phyloP scores from a whole-genome alignment of 2,113 vertebrate species.

The Riparia riparia region DNA sequence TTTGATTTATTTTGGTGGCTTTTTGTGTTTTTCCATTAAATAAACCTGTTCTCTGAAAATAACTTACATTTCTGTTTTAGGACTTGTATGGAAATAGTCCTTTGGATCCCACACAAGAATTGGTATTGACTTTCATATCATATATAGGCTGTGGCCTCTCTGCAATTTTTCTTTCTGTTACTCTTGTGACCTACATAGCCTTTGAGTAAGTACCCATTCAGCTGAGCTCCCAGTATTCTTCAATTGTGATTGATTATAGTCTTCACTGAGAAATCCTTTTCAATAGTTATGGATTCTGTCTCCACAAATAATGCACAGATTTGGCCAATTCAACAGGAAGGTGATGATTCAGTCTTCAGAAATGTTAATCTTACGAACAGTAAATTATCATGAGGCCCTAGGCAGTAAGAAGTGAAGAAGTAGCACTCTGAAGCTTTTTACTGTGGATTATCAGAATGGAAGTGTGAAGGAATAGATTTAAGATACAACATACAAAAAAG shows the following conservation, averaged over 20 bases:
- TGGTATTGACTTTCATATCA: conserved; percentile 90
- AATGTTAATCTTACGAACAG: not conserved
- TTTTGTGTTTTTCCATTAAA: not conserved
- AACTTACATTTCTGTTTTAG: conserved; percentile 72
- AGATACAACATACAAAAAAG: not conserved
- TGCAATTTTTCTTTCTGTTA: conserved; percentile 89
- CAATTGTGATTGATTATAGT: not conserved
- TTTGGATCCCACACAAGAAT: conserved; percentile 68
- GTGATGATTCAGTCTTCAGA: not conserved
- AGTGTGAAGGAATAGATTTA: not conserved
- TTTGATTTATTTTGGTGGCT: rapidly evolving
- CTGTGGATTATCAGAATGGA: not conserved
- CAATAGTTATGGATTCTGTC: not conserved
- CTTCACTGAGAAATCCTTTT: not conserved
- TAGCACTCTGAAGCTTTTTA: not conserved
- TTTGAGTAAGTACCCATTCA: conserved; percentile 87
- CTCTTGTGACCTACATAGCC: conserved; percentile 89
- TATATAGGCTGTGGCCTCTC: conserved; percentile 95
- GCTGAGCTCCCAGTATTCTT: not conserved
- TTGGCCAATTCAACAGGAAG: not conserved
- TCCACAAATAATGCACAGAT: not conserved
- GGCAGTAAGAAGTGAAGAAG: not conserved
- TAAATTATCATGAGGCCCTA: not conserved
- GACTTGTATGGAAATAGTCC: conserved; percentile 81
- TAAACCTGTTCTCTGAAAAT: not conserved